These are phyloP conservation scores for Semibalanus balanoides DNA, from an alignment of 1,140 invertebrate species.

Conservation along the genomic window DNA sequence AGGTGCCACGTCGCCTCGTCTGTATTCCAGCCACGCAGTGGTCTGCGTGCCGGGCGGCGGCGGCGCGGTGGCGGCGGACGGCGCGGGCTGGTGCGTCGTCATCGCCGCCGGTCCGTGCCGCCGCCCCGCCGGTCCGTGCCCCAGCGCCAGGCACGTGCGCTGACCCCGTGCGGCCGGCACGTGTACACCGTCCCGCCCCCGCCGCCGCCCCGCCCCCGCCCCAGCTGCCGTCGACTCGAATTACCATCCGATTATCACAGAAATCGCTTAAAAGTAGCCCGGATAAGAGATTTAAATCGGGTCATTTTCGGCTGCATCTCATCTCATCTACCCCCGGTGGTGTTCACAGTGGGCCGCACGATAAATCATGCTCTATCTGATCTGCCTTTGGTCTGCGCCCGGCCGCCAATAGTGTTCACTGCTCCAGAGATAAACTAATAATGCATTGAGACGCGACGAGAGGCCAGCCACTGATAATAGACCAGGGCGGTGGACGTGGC, in stretches of 20 bases:
- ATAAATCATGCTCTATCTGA: neutral
- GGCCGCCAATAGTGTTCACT: neutral
- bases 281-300: constrained; percentile 2
- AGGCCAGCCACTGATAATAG: neutral
- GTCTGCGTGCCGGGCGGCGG: neutral
- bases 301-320: neutral
- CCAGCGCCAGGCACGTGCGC: too few species aligned
- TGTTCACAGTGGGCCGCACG: neutral
- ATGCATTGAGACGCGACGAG: neutral
- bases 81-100: too few species aligned
- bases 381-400: neutral
- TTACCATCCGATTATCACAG: neutral
- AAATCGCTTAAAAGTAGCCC: neutral
- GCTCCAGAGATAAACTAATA: neutral
- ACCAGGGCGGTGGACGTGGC: too few species aligned
- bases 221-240: neutral
- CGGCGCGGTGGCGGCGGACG: too few species aligned
- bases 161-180: too few species aligned
- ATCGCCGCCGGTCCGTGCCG: too few species aligned
- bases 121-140: too few species aligned
- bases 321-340: neutral
- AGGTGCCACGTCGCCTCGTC: neutral
- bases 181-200: too few species aligned
- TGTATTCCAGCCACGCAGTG: neutral
- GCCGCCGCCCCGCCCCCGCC: too few species aligned